Evolutionary conservation across 1,140 invertebrate species (phyloP).

Genomic region (Sitophilus oryzae): DNA sequence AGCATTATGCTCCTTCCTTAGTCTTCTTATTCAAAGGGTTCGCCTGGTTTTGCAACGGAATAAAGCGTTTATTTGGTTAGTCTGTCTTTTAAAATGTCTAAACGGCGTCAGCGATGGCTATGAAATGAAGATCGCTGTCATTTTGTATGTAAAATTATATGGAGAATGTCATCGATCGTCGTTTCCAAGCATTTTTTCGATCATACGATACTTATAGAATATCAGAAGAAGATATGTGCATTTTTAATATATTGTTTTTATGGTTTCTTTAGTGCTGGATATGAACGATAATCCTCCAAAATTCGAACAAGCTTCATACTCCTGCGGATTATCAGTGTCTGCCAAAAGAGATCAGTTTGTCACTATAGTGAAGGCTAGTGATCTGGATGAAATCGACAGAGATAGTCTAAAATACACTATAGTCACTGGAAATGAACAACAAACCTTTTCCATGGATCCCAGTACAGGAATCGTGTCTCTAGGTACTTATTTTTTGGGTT

Average conservation of each 20-base stretch:
- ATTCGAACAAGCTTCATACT: slow-evolving; percentile 77
- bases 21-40: too few relatives aligned
- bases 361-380: slow-evolving; percentile 78
- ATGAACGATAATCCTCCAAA: slow-evolving; percentile 83
- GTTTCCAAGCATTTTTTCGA: too few relatives aligned
- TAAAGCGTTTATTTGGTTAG: too few relatives aligned
- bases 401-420: slow-evolving; percentile 73
- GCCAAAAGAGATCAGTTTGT: slow-evolving; percentile 82
- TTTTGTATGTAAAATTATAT: too few relatives aligned
- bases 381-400: slow-evolving; percentile 76
- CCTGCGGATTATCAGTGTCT: slow-evolving; percentile 72
- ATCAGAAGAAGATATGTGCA: too few relatives aligned
- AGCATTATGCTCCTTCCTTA: too few relatives aligned
- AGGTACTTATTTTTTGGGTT: slow-evolving; percentile 9
- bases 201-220: too few relatives aligned
- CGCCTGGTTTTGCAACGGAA: too few relatives aligned
- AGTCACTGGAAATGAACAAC: slow-evolving; percentile 75
- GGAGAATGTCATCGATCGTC: too few relatives aligned
- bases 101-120: too few relatives aligned
- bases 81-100: too few relatives aligned
- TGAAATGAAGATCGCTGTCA: too few relatives aligned
- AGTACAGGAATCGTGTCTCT: slow-evolving; percentile 58
- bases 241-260: slow-evolving; percentile 1
- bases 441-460: slow-evolving; percentile 75
- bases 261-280: slow-evolving; percentile 63